These are phyloP conservation scores for Rhea americana DNA, from an alignment of 2,113 vertebrate genomes.

Conservation along the genomic window DNA sequence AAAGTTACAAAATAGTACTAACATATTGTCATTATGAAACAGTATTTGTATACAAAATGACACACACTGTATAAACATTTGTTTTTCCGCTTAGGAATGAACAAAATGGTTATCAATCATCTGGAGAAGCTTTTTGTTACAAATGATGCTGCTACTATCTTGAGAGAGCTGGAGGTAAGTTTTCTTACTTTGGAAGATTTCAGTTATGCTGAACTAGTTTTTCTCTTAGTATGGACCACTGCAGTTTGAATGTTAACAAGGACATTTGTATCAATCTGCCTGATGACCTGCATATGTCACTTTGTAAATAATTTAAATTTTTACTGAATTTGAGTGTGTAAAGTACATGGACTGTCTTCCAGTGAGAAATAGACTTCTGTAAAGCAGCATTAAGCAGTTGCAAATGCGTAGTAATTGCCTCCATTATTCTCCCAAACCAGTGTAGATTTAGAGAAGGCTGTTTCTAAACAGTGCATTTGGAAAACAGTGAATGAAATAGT, in stretches of 20 bases:
- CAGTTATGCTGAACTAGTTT: not conserved
- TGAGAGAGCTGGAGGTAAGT: slow-evolving; percentile 93
- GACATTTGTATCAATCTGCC: not conserved
- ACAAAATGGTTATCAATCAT: slow-evolving; percentile 99
- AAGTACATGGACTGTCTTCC: not conserved
- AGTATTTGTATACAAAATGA: not conserved
- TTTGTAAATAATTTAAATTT: not conserved
- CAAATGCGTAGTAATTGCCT: not conserved
- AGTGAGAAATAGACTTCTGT: not conserved
- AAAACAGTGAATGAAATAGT: not conserved
- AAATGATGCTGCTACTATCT: slow-evolving; percentile 95
- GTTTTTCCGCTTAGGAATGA: slow-evolving; percentile 85
- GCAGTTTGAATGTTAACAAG: not conserved
- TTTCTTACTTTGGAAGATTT: not conserved
- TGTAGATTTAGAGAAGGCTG: not conserved
- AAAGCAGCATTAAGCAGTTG: not conserved
- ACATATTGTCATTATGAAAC: not conserved
- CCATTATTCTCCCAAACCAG: not conserved
- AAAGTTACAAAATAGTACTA: not conserved
- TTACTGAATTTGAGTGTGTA: not conserved
- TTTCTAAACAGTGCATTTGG: not conserved
- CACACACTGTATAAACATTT: not conserved
- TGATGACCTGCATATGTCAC: accelerated
- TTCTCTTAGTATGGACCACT: not conserved
- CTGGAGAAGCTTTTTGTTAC: slow-evolving; percentile 98